A percentile compares a stretch with the other conserved stretches of the same genome.
Evolutionary conservation across 2,888 invertebrate species (phyloP).

Genomic region (Dasysyrphus tricinctus): DNA sequence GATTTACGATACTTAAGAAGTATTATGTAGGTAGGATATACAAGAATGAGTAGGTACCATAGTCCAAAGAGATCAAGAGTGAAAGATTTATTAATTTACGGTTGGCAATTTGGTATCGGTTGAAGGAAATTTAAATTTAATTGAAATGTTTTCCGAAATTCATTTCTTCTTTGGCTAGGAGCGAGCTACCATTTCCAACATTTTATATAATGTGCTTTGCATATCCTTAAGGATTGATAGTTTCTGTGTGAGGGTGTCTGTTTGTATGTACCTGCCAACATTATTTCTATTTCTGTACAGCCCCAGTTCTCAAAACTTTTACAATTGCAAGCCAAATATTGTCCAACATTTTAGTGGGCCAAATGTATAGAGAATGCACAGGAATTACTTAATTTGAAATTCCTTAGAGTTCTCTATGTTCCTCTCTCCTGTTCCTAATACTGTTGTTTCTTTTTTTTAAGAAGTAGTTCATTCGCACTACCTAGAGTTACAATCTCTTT

Average conservation of each 20-base stretch:
- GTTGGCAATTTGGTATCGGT: conserved; percentile 67
- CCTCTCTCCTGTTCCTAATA: not conserved
- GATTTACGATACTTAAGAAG: not conserved
- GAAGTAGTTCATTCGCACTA: not conserved
- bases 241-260: not conserved
- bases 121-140: conserved; percentile 68
- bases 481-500: not conserved
- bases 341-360: conserved; percentile 19
- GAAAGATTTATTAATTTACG: conserved; percentile 74
- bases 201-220: not conserved
- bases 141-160: conserved; percentile 47
- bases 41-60: not conserved
- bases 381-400: conserved; percentile 70
- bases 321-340: not conserved
- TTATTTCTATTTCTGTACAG: not conserved
- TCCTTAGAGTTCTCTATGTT: conserved; percentile 45
- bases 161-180: not conserved
- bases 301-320: conserved; percentile 21
- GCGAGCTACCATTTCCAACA: not conserved
- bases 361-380: conserved; percentile 29
- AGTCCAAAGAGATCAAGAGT: conserved; percentile 58
- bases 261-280: not conserved
- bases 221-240: conserved; percentile 4
- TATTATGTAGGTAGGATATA: not conserved
- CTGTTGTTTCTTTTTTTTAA: not conserved